phyloP scores from a whole-genome alignment of 1,140 invertebrate species.

The Brachionus paranguensis region DNA sequence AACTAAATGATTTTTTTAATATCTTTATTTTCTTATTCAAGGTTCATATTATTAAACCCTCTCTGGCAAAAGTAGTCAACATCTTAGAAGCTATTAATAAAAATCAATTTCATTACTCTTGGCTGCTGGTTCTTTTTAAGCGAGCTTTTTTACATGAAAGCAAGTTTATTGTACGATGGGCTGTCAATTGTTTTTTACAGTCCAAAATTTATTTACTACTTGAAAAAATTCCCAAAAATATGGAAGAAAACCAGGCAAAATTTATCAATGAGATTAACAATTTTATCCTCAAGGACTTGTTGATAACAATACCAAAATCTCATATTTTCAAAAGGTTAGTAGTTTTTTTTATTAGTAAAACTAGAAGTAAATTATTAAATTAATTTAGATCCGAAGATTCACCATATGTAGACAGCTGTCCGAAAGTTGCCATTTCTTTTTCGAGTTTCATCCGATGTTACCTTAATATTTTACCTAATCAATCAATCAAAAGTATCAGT shows the following conservation, averaged over 20 bases:
- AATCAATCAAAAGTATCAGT: background rate
- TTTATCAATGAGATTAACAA: background rate
- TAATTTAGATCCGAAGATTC: slow-evolving; percentile 11
- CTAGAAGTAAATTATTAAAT: background rate
- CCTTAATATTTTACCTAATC: background rate
- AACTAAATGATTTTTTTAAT: background rate
- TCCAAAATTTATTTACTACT: background rate
- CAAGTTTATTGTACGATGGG: slow-evolving; percentile 27
- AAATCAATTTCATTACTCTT: slow-evolving; percentile 21
- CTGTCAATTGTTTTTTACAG: slow-evolving; percentile 2
- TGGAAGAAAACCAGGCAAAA: background rate
- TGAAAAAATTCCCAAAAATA: background rate
- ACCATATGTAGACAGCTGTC: background rate
- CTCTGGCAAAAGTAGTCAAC: background rate
- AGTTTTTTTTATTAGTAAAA: background rate
- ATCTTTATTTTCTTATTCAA: background rate
- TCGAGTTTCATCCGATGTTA: background rate
- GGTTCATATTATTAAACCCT: slow-evolving; percentile 30
- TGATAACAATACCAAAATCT: slow-evolving; percentile 1
- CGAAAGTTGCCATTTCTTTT: background rate
- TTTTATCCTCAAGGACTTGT: background rate
- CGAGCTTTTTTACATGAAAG: slow-evolving; percentile 31
- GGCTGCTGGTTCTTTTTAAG: background rate
- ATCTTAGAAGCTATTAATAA: background rate
- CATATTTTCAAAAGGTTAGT: background rate